These are phyloP conservation scores for Odontophorus gujanensis DNA, from an alignment of 2,113 vertebrate genomes.

Conservation along the genomic window DNA sequence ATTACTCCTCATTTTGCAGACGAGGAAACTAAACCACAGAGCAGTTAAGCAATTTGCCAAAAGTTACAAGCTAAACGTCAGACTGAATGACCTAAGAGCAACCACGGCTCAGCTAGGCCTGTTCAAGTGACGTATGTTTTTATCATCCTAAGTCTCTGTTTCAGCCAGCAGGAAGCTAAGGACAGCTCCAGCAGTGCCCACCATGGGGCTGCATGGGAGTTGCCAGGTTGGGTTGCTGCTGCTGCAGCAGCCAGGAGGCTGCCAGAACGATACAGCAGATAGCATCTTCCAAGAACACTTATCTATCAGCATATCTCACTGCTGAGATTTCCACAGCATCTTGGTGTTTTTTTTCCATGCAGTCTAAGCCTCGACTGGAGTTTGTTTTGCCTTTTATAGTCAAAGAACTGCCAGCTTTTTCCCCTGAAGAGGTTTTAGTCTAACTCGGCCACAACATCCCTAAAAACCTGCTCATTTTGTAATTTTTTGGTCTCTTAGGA, in stretches of 20 bases:
- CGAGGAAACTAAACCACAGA: background rate
- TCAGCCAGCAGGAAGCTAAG: background rate
- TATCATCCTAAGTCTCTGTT: background rate
- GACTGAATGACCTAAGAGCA: background rate
- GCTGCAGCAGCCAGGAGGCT: background rate
- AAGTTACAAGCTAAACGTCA: background rate
- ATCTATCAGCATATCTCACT: background rate
- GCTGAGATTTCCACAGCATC: background rate
- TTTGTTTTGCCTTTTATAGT: background rate
- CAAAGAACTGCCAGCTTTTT: background rate
- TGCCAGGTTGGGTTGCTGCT: background rate
- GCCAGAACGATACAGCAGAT: background rate
- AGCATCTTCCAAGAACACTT: background rate
- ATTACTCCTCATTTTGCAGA: slow-evolving; percentile 32
- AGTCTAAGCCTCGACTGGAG: background rate
- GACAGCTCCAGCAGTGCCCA: background rate
- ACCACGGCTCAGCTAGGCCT: background rate
- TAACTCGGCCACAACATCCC: background rate
- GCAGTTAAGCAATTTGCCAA: background rate
- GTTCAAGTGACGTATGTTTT: background rate
- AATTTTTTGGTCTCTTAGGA: slow-evolving; percentile 19
- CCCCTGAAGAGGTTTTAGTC: background rate
- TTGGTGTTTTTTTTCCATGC: background rate
- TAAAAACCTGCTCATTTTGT: slow-evolving; percentile 17
- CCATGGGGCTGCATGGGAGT: background rate